Conservation (phyloP, 2,888 invertebrate genomes). For the Ectropis crepuscularia region DNA sequence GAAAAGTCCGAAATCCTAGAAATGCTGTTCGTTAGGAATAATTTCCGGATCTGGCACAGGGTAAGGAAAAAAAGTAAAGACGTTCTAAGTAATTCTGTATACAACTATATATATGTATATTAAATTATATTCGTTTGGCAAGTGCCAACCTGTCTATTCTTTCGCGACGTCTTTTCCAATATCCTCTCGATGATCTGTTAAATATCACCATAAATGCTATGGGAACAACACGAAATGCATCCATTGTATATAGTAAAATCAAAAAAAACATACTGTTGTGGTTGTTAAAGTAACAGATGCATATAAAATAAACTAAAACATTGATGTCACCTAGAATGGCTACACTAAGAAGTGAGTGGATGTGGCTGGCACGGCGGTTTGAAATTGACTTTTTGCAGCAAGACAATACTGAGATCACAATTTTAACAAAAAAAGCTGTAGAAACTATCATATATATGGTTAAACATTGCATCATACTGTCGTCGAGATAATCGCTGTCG, state of each 20-base stretch:
- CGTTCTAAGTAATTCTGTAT: too few relatives aligned
- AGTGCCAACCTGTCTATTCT: conserved; percentile 3
- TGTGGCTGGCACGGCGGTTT: neutral
- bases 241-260: neutral
- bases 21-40: too few relatives aligned
- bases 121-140: neutral
- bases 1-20: too few relatives aligned
- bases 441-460: neutral
- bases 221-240: conserved; percentile 1
- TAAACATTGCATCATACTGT: neutral
- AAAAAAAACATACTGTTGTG: neutral
- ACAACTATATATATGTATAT: too few relatives aligned
- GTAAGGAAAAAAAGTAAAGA: too few relatives aligned
- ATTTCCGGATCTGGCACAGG: too few relatives aligned
- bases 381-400: conserved; percentile 7
- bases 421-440: neutral
- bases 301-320: too few relatives aligned
- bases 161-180: conserved; percentile 13
- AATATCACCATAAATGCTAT: conserved; percentile 2
- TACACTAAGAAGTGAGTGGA: conserved; percentile 4
- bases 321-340: conserved; percentile 7
- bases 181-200: conserved; percentile 13
- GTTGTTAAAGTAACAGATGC: too few relatives aligned
- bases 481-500: too few relatives aligned
- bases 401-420: conserved; percentile 9